These are phyloP conservation scores for Rhombomys opimus DNA, from an alignment of 2,113 vertebrate genomes.

Conservation along the genomic window DNA sequence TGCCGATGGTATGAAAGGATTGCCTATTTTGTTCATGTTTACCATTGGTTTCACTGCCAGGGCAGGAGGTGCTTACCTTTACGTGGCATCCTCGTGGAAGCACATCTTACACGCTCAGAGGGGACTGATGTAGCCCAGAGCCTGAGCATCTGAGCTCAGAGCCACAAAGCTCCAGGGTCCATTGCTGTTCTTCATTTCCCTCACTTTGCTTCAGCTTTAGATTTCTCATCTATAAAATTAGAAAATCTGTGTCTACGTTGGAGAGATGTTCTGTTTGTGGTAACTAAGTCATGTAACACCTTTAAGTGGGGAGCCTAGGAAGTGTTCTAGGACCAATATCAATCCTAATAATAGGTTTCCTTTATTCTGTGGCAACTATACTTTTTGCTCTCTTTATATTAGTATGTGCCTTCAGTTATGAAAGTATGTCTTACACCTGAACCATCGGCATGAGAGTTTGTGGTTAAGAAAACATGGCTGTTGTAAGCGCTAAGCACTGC, in stretches of 20 bases:
- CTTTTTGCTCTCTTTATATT: not conserved
- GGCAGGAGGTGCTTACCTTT: too few relatives aligned
- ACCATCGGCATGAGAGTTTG: not conserved
- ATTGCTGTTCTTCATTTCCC: not conserved
- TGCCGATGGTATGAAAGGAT: not conserved
- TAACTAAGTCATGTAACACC: not conserved
- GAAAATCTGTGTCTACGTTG: not conserved
- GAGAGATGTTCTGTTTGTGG: not conserved
- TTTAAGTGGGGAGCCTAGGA: not conserved
- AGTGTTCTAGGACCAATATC: not conserved
- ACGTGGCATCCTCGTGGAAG: not conserved
- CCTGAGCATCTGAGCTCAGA: not conserved
- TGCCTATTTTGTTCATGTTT: not conserved
- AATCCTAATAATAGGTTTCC: not conserved
- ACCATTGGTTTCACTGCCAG: not conserved
- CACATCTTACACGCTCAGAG: not conserved
- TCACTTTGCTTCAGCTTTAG: not conserved
- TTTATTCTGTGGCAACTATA: not conserved
- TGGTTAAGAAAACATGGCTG: not conserved
- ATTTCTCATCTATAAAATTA: slow-evolving; percentile 23
- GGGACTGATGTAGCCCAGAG: not conserved
- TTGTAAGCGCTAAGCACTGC: not conserved
- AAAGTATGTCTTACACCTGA: not conserved
- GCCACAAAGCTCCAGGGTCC: not conserved
- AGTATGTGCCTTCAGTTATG: not conserved